Evolutionary conservation across 2,113 vertebrate genomes (phyloP), one percentile per base, ranked within the genome.

Genomic region (Bettongia penicillata): DNA sequence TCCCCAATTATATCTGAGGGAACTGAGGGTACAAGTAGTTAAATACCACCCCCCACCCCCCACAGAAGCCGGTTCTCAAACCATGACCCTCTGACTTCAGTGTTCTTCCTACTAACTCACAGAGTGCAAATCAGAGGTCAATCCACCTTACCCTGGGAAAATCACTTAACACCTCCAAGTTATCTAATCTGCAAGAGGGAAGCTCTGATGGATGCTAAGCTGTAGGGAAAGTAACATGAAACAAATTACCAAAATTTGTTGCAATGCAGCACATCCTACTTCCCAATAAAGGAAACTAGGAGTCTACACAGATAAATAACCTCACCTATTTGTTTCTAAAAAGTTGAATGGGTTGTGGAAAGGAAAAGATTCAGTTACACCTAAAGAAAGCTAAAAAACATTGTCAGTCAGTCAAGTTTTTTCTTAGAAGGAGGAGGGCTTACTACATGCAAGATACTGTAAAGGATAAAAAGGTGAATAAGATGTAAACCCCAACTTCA

Each of bases 181-280:
- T 95, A 43, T 89, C 52, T 94, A 25, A 47, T 37, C 51, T 57
- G 22, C 68, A n/a, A 7, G 7, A 8, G 8, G 37, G 24, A 90
- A 92, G 51, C 92, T 77, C 0, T 77, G n/a, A 90, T 47, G 49
- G 43, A 68, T n/a, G 57, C 53, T 53, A 53, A 11, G 43, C 55
- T 24, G 37, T 50, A 93, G 51, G 53, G 89, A 93, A 95, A 96
- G 3, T 49, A 9, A 8, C 52, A 53, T 93, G 53, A 96, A 94
- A 93, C 43, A 91, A 31, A 10, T 53, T n/a, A 90, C 26, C 16
- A 89, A 53, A 95, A 52, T 68, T 24, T 91, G 19, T 9, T 77
- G n/a, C 37, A 43, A 68, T 19, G 8, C 19, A 77, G n/a, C 91
- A 95, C 47, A 28, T 61, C 57, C 43, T 8, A 31, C 9, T 93